These are phyloP conservation scores for Thymelicus acteon DNA, from an alignment of 2,888 invertebrate genomes.

Conservation along the genomic window DNA sequence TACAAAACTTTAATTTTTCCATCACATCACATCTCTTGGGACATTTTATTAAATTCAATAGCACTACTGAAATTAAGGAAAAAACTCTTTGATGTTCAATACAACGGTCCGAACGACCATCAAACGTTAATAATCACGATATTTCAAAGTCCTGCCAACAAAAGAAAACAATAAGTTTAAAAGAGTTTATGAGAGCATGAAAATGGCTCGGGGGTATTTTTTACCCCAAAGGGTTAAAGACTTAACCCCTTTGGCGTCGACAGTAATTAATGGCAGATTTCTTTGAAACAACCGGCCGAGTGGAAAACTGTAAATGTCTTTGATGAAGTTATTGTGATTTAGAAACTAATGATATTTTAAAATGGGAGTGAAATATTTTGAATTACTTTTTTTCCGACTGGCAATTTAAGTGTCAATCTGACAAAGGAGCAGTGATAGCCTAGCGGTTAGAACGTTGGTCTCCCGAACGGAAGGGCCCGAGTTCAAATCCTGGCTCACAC, in stretches of 20 bases:
- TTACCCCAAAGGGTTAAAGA: constrained; percentile 70
- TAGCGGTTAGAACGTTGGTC: too few relatives aligned
- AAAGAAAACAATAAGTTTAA: constrained; percentile 81
- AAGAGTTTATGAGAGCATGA: constrained; percentile 72
- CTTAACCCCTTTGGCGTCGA: constrained; percentile 72
- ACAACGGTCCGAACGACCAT: constrained; percentile 59
- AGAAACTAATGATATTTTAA: constrained; percentile 32
- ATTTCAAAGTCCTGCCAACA: constrained; percentile 73
- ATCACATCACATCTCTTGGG: too few relatives aligned
- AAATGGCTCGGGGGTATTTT: constrained; percentile 70
- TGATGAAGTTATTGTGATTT: constrained; percentile 64
- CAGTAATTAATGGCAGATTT: constrained; percentile 76
- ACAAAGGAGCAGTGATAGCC: too few relatives aligned
- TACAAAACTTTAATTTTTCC: too few relatives aligned
- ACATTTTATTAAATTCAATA: background rate
- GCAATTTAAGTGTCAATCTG: too few relatives aligned
- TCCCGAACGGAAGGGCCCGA: too few relatives aligned
- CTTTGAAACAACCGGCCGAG: constrained; percentile 58
- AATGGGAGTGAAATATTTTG: constrained; percentile 9
- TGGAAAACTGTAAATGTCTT: constrained; percentile 57
- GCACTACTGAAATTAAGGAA: constrained; percentile 41
- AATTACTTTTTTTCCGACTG: too few relatives aligned
- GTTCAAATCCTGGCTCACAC: too few relatives aligned
- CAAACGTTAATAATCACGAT: constrained; percentile 78
- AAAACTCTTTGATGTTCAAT: constrained; percentile 39